Conservation (phyloP, 2,797 vertebrate species). For the Hypotaenidia okinawae region DNA sequence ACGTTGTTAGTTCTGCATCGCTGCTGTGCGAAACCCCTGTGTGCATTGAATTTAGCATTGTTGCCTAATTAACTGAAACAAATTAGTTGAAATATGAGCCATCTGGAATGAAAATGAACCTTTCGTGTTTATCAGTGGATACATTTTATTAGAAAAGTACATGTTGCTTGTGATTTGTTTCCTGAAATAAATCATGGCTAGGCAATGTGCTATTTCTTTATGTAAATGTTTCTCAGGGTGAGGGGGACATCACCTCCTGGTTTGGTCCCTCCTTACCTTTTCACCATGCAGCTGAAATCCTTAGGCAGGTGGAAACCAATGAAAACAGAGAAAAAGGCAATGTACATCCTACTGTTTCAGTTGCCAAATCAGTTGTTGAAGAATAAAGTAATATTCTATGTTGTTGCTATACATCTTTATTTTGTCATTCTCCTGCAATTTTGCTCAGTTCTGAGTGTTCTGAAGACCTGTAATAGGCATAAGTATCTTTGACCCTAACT, state of each 20-base stretch:
- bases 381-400: neutral
- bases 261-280: neutral
- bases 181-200: constrained; percentile 30
- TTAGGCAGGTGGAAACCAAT: neutral
- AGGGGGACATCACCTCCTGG: neutral
- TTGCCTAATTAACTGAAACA: constrained; percentile 73
- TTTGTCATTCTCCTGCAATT: neutral
- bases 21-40: neutral
- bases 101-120: constrained; percentile 75
- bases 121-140: constrained; percentile 19
- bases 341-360: neutral
- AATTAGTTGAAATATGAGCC: constrained; percentile 71
- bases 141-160: constrained; percentile 56
- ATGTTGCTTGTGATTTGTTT: constrained; percentile 34
- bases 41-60: constrained; percentile 40
- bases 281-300: neutral
- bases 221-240: neutral
- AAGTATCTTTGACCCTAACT: neutral
- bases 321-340: neutral
- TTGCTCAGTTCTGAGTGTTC: neutral
- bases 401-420: neutral
- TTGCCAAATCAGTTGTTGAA: neutral
- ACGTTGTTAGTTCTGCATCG: neutral
- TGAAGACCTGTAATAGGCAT: neutral
- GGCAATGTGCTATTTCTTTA: neutral